Evolutionary conservation across 2,797 vertebrate genomes (phyloP).

Genomic region (Gymnoscopelus microlampas): DNA sequence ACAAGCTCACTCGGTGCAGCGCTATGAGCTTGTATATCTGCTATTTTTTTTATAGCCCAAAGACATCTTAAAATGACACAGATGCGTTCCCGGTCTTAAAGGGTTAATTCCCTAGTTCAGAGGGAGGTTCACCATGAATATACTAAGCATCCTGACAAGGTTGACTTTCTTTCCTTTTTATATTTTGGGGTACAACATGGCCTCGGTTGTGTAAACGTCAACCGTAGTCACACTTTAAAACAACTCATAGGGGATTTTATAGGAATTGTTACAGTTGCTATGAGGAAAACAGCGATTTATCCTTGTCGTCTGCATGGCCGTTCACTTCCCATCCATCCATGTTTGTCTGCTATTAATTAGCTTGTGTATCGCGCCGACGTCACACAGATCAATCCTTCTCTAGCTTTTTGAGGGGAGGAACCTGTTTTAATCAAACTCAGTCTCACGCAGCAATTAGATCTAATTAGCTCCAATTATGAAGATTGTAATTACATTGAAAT

Average conservation of each 20-base stretch:
- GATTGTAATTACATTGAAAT: constrained; percentile 89
- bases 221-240: background rate
- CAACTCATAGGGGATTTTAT: no score
- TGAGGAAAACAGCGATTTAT: no score
- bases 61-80: no score
- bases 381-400: constrained; percentile 68
- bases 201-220: background rate
- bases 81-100: no score
- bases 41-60: no score
- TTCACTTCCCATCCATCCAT: constrained; percentile 17
- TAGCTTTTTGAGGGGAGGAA: constrained; percentile 78
- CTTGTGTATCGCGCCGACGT: constrained; percentile 49
- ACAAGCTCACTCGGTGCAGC: no score
- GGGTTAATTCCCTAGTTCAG: background rate
- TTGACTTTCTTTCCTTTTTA: background rate
- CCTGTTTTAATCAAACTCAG: constrained; percentile 89
- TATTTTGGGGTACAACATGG: background rate
- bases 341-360: constrained; percentile 60
- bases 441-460: constrained; percentile 87
- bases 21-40: no score
- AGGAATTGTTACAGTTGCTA: no score
- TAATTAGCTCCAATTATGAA: constrained; percentile 89
- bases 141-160: no score
- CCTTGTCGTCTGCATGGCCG: no score
- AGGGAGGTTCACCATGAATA: background rate